Conservation (phyloP, 2,113 vertebrate species). For the Leiothrix lutea region DNA sequence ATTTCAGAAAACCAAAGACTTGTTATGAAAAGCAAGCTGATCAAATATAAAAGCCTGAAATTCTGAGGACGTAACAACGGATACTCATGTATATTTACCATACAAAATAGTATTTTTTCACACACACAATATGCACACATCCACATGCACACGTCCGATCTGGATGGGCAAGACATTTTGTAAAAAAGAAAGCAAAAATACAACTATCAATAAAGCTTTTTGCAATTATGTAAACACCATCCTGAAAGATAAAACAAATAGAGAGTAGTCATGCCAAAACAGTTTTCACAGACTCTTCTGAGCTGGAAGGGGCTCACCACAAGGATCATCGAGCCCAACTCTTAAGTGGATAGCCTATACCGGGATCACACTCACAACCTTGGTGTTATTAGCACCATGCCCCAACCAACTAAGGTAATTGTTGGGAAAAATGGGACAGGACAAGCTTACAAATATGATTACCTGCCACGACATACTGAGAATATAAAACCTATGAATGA, state of each 20-base stretch:
- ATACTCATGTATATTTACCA: background rate
- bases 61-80: background rate
- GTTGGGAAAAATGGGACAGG: no score
- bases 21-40: background rate
- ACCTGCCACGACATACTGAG: no score
- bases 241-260: background rate
- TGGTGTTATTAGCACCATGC: background rate
- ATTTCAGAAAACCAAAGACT: background rate
- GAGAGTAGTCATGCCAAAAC: background rate
- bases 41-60: background rate
- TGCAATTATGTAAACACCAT: background rate
- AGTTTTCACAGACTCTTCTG: background rate
- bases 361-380: background rate
- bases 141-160: rapidly evolving
- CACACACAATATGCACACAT: rapidly evolving
- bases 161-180: background rate
- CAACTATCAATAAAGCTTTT: background rate
- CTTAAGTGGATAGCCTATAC: no score
- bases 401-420: background rate
- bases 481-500: no score
- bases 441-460: no score
- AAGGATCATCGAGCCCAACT: rapidly evolving
- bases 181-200: background rate
- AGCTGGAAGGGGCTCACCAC: background rate
- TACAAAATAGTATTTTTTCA: background rate